phyloP scores from a whole-genome alignment of 1,140 invertebrate genomes.

The Drosophila kurseongensis region DNA sequence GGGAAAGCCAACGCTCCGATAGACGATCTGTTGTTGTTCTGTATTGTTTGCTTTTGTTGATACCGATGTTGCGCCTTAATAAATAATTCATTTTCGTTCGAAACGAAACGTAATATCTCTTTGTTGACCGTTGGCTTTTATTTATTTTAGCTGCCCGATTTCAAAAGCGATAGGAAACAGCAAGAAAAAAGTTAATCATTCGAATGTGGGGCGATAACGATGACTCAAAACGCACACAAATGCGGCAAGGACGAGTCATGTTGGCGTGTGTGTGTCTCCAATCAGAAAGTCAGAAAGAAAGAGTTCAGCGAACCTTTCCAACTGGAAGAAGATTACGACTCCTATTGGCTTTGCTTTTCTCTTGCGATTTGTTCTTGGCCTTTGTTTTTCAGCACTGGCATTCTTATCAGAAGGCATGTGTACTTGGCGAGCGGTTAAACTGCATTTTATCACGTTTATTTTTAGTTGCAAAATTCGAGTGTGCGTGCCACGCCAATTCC shows the following conservation, averaged over 20 bases:
- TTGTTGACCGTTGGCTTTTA: conserved; percentile 47
- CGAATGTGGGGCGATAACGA: conserved; percentile 32
- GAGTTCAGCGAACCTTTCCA: conserved; percentile 72
- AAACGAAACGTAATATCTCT: conserved; percentile 18
- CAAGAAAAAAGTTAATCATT: conserved; percentile 30
- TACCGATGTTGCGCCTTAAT: conserved; percentile 21
- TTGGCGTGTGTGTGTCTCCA: conserved; percentile 1
- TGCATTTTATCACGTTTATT: conserved; percentile 83
- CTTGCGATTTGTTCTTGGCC: background rate
- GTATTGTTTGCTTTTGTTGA: conserved; percentile 3
- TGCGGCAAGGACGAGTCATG: conserved; percentile 24
- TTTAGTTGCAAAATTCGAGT: conserved; percentile 69
- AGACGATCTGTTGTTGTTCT: conserved; percentile 7
- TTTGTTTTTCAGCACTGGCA: conserved; percentile 30
- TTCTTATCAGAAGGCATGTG: conserved; percentile 36
- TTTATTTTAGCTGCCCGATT: conserved; percentile 46
- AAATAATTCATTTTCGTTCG: conserved; percentile 47
- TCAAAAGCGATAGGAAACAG: conserved; percentile 46
- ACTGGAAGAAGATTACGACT: conserved; percentile 66
- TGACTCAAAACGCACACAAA: conserved; percentile 30
- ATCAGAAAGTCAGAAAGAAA: conserved; percentile 21
- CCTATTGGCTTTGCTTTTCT: conserved; percentile 43
- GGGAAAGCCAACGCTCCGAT: conserved; percentile 4
- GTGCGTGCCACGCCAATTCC: conserved; percentile 36
- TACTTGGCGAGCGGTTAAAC: conserved; percentile 48